Percentiles rank a stretch among this genome's conserved stretches.
These are phyloP conservation scores for Lobophora halterata DNA, from an alignment of 2,888 invertebrate genomes.

Conservation along the genomic window DNA sequence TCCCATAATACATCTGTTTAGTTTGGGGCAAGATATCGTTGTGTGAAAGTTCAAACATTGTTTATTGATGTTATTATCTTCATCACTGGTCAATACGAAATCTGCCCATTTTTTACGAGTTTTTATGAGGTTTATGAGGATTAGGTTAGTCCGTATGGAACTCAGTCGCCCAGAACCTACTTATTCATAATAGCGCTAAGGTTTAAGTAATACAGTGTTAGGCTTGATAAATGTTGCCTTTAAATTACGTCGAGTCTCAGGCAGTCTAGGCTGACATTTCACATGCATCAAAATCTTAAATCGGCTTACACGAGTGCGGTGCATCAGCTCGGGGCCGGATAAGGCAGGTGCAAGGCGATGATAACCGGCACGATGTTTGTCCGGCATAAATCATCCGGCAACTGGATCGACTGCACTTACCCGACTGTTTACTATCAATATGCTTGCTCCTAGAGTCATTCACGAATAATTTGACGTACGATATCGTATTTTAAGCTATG, in stretches of 20 bases:
- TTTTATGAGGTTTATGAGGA: too few relatives aligned
- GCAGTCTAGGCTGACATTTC: slow-evolving; percentile 33
- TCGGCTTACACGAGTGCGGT: slow-evolving; percentile 52
- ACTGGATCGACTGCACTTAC: slow-evolving; percentile 46
- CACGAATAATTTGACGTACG: too few relatives aligned
- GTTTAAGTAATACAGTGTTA: too few relatives aligned
- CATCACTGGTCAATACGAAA: too few relatives aligned
- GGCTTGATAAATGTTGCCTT: slow-evolving; percentile 25
- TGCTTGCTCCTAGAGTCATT: slow-evolving; percentile 18
- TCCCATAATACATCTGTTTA: too few relatives aligned
- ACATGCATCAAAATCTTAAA: slow-evolving; percentile 63
- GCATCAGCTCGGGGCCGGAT: slow-evolving; percentile 39
- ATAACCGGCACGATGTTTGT: slow-evolving; percentile 64
- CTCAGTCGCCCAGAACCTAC: too few relatives aligned
- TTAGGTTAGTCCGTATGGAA: too few relatives aligned
- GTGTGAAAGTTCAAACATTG: too few relatives aligned
- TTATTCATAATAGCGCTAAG: slow-evolving; percentile 18
- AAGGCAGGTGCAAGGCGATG: slow-evolving; percentile 65
- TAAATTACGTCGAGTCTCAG: slow-evolving; percentile 29
- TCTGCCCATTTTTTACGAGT: too few relatives aligned
- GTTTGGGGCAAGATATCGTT: too few relatives aligned
- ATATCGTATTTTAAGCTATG: too few relatives aligned
- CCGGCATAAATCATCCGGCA: slow-evolving; percentile 50
- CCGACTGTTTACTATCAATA: slow-evolving; percentile 55
- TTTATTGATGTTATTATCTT: too few relatives aligned